Base-by-base conservation (phyloP, 1,140 invertebrate genomes). In the Bombus consobrinus region DNA sequence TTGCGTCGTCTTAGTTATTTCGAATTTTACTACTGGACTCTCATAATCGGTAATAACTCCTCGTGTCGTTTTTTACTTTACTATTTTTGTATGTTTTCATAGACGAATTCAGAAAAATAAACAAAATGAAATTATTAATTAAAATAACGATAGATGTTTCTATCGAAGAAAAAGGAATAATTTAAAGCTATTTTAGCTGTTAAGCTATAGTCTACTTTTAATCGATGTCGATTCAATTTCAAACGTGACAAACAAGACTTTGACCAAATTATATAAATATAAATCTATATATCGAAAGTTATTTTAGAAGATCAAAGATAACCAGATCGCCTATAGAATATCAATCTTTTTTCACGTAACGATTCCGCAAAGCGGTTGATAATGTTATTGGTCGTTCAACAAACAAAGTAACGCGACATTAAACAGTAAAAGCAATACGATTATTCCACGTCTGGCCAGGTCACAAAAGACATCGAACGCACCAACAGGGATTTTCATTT, bases 401-500 rank as follows among this genome's bases (percentile, higher is more conserved):
- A 22, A 39, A 80, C n/a, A 41, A 47, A 64, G 41, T 64, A 37
- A 28, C 53, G 39, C n/a, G 8, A 32, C 25, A 39, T 64, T 66
- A 47, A 22, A 10, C 15, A 25, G n/a, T 47, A 64, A n/a, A 47
- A 25, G 39, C 47, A 75, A 75, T 75, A 39, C 22, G 39, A 82
- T 82, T 75, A 47, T 47, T 64, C 6, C 39, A 4, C 1, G 39
- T 73, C n/a, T 43, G 71, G n/a, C 6, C 41, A n/a, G 28, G 10
- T 1, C n/a, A 82, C 57, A 47, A 82, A 82, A 75, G 47, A 37
- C 41, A n/a, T 2, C 41, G 39, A 43, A 12, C 32, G 53, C 6
- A 28, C 9, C 53, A 37, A 22, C 69, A n/a, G 18, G 39, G 57
- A 75, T 82, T 82, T 82, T 82, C 72, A 47, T 82, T 73, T 75